Percentiles rank a stretch among this genome's conserved stretches.
These are phyloP conservation scores for Echinops telfairi DNA, from an alignment of 2,113 vertebrate species.

Conservation along the genomic window DNA sequence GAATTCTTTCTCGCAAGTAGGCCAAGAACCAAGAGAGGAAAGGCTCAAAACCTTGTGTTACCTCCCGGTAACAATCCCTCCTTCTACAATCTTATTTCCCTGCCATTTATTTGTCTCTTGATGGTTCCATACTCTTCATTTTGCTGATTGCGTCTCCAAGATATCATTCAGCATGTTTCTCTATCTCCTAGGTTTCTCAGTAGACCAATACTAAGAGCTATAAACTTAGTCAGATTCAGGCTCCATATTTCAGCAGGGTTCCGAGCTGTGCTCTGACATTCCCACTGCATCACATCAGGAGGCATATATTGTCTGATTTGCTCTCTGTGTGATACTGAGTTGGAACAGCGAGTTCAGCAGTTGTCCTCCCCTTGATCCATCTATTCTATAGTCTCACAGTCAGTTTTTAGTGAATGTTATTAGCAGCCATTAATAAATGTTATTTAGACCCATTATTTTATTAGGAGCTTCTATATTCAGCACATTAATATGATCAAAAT, in stretches of 20 bases:
- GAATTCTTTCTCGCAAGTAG: too few relatives aligned
- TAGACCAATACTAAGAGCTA: neutral
- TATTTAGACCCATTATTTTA: neutral
- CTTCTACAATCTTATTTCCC: neutral
- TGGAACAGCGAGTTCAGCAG: neutral
- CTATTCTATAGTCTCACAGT: neutral
- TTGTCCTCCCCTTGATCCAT: neutral
- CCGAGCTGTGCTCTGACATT: neutral
- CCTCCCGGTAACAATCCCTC: neutral
- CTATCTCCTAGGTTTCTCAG: neutral
- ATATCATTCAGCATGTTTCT: neutral
- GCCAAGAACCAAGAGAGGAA: too few relatives aligned
- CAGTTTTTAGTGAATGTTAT: neutral
- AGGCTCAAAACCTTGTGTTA: too few relatives aligned
- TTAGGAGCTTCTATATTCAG: neutral
- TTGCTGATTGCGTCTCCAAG: neutral
- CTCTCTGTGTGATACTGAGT: neutral
- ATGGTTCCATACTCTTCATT: neutral
- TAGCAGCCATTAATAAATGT: neutral
- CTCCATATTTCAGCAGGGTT: neutral
- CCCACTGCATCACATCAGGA: neutral
- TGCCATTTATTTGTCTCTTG: neutral
- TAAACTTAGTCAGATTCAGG: neutral
- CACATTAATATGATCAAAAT: constrained; percentile 11
- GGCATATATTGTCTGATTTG: neutral